Evolutionary conservation across 2,797 vertebrate genomes (phyloP), one percentile per base, ranked within the genome.

Genomic region (Rhinogobio ventralis): DNA sequence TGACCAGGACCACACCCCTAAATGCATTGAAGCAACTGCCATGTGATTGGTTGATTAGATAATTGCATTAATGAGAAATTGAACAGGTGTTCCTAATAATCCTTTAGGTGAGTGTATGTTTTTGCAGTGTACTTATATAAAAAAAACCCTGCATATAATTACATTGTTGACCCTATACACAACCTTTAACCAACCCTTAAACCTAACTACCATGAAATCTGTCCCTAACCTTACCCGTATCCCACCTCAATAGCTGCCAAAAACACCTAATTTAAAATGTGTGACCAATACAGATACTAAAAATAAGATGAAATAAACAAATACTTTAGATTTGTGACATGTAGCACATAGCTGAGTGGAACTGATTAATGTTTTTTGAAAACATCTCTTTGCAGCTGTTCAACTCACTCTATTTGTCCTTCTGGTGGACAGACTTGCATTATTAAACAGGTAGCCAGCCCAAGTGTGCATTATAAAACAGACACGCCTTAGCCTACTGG

Each of bases 381-480:
- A 55, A 39, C 5, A 17, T 60, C 42, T 46, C 69, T 60, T 76
- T 76, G 57, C 46, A 30, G 46, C 42, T 73, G 19, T 55, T 72
- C 28, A 62, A n/a, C 76, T 46, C 66, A 36, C n/a, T 53, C 33
- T 42, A 20, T 51, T 68, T 67, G 46, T 51, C 62, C 78, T 33
- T 46, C 64, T 80, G 49, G 30, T 53, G 46, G 64, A 80, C 42
- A 30, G 30, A 25, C 53, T 60, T 77, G 74, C 74, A 77, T 77
- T 36, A 49, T 79, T 80, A n/a, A 51, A 68, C 46, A 69, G 64
- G 79, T 80, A 79, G 39, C 55, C n/a, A 49, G 71, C 45, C 17
- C 45, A 73, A 11, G 71, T 39, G 53, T 77, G 74, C 33, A 39
- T 57, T 8, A 77, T 15, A 60, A 36, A 80, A 33, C 78, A 68